These are phyloP conservation scores for Philaethria dido DNA, from an alignment of 2,888 invertebrate species.

Conservation along the genomic window DNA sequence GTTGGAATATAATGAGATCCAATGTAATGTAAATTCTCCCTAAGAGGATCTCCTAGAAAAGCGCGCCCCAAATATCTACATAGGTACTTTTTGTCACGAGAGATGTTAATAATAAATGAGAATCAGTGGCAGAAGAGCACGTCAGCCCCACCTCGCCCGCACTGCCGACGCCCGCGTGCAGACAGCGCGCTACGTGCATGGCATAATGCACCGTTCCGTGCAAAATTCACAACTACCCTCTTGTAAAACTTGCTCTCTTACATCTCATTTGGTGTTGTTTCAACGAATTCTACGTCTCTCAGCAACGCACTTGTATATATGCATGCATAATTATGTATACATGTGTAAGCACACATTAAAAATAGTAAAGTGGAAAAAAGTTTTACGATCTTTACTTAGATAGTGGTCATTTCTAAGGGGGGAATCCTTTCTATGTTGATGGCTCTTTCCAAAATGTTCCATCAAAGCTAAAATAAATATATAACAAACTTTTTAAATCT, in stretches of 20 bases:
- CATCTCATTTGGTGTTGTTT: constrained; percentile 80
- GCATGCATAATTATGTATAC: neutral
- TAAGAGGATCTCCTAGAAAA: constrained; percentile 54
- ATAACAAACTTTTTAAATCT: constrained; percentile 9
- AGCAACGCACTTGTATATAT: neutral
- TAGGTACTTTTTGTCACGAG: constrained; percentile 63
- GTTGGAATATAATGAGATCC: constrained; percentile 31
- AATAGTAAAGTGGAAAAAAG: no score
- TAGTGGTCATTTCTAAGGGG: no score
- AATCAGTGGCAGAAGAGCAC: constrained; percentile 67
- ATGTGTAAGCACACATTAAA: neutral
- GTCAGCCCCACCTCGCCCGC: constrained; percentile 49
- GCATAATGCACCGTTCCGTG: constrained; percentile 78
- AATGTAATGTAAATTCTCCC: constrained; percentile 34
- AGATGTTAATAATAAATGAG: constrained; percentile 77
- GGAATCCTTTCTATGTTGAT: no score
- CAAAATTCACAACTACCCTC: constrained; percentile 81
- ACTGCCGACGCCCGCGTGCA: constrained; percentile 51
- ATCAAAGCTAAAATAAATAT: neutral
- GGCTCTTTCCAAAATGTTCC: neutral
- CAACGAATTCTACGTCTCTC: constrained; percentile 34
- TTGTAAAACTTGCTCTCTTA: constrained; percentile 75
- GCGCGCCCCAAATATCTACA: constrained; percentile 63
- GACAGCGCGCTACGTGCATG: constrained; percentile 72
- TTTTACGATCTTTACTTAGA: no score